Base-by-base conservation (phyloP, 2,797 vertebrate genomes). In the Synaphobranchus kaupii region DNA sequence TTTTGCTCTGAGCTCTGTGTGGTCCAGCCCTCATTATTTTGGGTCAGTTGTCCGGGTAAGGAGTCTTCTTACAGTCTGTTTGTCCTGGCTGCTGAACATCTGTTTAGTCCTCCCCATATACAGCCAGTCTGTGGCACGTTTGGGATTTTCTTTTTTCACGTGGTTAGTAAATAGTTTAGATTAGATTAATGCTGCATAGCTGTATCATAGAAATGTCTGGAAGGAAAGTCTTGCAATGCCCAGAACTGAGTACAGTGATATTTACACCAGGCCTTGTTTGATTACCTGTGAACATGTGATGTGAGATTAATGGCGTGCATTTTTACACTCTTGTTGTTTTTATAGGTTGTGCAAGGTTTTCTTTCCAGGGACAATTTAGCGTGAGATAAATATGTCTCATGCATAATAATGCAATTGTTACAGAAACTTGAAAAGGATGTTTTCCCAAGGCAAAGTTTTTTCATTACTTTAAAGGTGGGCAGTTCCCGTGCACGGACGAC, bases 401-500 rank as follows among this genome's bases (percentile, higher is more conserved):
- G 71, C 8, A 39, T 76, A 76, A 76, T 34, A 17, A 39, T 34
- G 60, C 60, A 66, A 34, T 34, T 76, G 31, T 17, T 17, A 17
- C 7, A 5, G 71, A 76, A 39, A 34, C 15, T 8, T 44, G 12
- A 34, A 39, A 4, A 39, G 31, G 6, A 4, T 60, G 58, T 60
- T 60, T 60, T 60, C 9, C n/a, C 5, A 68, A 9, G 4, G 25
- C 66, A 68, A 39, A 39, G 39, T 39, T 63, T 86, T 91, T 90
- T 87, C 89, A 44, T 44, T 48, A 58, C 89, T 54, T 60, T 89
- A 88, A 92, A 96, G 95, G 93, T 88, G 92, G 95, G 63, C 96
- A 96, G 89, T 96, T 97, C 93, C 96, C 96, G 81, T 97, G 95
- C 89, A 96, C 97, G 84, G 98, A 99, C 20, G 96, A 97, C 94